phyloP scores from a whole-genome alignment of 2,113 vertebrate genomes.

The Motacilla tschutschensis region DNA sequence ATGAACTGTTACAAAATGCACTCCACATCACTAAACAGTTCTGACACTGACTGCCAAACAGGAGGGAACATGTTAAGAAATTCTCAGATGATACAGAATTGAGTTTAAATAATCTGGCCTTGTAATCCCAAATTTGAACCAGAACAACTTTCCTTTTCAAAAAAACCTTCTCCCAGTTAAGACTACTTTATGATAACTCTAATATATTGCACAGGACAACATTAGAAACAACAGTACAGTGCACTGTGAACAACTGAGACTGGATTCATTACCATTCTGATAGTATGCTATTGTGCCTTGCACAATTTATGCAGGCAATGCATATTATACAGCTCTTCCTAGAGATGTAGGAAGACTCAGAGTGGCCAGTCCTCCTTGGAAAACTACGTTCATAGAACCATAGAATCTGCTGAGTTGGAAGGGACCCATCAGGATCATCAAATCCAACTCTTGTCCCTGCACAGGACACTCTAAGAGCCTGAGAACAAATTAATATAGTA shows the following conservation, averaged over 20 bases:
- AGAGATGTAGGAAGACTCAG: constrained; percentile 36
- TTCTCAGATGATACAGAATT: neutral
- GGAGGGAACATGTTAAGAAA: neutral
- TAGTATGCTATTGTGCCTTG: constrained; percentile 42
- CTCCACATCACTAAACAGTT: neutral
- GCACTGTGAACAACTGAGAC: constrained; percentile 38
- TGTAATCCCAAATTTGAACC: neutral
- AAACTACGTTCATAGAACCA: neutral
- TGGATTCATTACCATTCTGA: constrained; percentile 42
- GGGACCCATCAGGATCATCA: neutral
- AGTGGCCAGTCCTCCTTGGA: constrained; percentile 33
- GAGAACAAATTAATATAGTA: neutral
- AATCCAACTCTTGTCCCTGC: neutral
- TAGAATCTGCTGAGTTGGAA: neutral
- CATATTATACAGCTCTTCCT: too few species aligned
- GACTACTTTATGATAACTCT: neutral
- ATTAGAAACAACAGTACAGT: neutral
- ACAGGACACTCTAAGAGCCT: neutral
- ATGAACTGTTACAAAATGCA: neutral
- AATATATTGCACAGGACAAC: neutral
- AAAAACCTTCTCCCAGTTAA: neutral
- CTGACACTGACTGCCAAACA: neutral
- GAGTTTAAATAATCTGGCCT: neutral
- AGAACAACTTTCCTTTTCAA: neutral
- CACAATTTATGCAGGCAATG: constrained; percentile 44